A percentile compares a stretch with the other conserved stretches of the same genome.
phyloP scores from a whole-genome alignment of 2,113 vertebrate species.

The Urocynchramus pylzowi region DNA sequence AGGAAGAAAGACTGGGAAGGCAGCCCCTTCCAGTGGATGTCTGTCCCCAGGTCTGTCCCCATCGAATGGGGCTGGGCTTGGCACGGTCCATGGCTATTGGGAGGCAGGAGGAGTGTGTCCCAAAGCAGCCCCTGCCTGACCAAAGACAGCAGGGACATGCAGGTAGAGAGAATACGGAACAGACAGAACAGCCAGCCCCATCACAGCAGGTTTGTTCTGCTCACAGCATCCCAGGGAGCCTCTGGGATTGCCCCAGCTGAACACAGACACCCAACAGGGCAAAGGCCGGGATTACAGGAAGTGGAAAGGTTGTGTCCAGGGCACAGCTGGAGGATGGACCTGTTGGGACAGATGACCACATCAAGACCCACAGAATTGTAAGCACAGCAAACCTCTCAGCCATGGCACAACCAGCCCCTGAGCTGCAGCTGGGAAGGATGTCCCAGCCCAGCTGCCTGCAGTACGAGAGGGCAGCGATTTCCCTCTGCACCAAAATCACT shows the following conservation, averaged over 20 bases:
- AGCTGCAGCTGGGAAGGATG: background rate
- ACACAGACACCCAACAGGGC: background rate
- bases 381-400: background rate
- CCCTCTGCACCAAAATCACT: background rate
- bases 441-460: background rate
- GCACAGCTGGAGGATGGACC: background rate
- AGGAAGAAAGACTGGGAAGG: background rate
- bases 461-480: background rate
- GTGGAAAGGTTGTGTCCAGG: background rate
- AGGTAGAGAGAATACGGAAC: background rate
- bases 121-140: background rate
- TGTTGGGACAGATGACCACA: background rate
- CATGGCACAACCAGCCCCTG: rapidly evolving
- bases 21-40: background rate
- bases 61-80: rapidly evolving
- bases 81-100: background rate
- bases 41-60: background rate
- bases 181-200: background rate
- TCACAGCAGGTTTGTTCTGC: background rate
- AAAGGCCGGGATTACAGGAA: rapidly evolving
- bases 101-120: background rate
- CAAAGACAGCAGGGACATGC: background rate
- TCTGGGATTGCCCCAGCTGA: background rate
- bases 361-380: background rate
- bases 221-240: background rate